Base-by-base conservation (phyloP, 2,888 invertebrate genomes). In the Danaus chrysippus region DNA sequence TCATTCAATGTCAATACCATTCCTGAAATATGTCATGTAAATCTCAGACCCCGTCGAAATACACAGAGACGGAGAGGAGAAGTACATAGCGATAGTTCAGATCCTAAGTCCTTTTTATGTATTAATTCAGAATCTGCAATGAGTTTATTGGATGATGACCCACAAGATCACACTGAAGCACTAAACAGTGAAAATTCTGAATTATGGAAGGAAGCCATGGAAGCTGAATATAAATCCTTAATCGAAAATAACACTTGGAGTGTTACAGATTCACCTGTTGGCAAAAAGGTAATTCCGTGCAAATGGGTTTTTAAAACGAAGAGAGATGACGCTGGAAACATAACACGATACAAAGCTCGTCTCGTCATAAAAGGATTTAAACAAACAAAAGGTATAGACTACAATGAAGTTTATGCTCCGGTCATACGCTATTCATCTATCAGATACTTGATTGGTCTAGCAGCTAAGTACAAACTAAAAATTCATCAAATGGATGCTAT, bases 251-350 rank as follows among this genome's bases (percentile, higher is more conserved):
- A 42, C 42, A 42, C 42, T 42, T 42, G 42, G 11, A 42, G 42
- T 42, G 11, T 10, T 9, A 10, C 42, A 9, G 10, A 42, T 42
- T 42, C 65, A 53, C 70, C 71, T 17, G 8, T n/a, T 46, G 61
- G 19, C 1, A 71, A 70, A 59, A 68, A 62, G 23, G 62, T 57
- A 13, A 58, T 68, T 46, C 69, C 68, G 11, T 64, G 66, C 43
- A 68, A 70, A 61, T 71, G 71, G 70, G 69, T 72, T n/a, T 71
- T 61, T 46, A 70, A 70, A 61, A 67, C 62, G 1, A 71, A 71
- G 58, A 56, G 42, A 9, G 63, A 70, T 60, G 61, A 56, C 11
- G 41, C 60, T 42, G 69, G 66, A 23, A 55, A 64, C n/a, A 61
- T 66, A 11, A 43, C 44, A 10, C 59, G 62, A 15, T 70, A 65